Conservation (phyloP, 2,113 vertebrate genomes). For the Leucopsar rothschildi region DNA sequence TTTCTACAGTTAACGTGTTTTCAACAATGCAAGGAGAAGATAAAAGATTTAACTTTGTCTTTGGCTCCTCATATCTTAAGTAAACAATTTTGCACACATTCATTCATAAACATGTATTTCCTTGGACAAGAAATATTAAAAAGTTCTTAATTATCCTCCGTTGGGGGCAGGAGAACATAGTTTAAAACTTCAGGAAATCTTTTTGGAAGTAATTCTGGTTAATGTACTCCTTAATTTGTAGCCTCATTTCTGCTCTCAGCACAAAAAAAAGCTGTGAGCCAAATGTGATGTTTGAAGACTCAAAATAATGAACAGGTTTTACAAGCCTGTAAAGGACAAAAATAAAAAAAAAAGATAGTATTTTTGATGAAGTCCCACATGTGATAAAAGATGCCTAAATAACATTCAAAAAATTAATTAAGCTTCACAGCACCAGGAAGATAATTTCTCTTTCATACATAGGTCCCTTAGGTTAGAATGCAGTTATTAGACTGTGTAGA, state of each 20-base stretch:
- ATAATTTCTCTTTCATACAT: background rate
- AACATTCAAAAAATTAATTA: slow-evolving; percentile 22
- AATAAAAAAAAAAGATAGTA: background rate
- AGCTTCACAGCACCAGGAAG: background rate
- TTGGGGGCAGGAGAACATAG: background rate
- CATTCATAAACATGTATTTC: background rate
- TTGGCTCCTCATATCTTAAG: background rate
- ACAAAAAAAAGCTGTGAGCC: background rate
- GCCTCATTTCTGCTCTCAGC: background rate
- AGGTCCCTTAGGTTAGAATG: background rate
- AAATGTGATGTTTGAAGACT: background rate
- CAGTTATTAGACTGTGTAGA: background rate
- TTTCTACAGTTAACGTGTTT: background rate
- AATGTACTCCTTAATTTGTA: background rate
- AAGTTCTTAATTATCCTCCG: background rate
- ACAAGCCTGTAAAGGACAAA: background rate
- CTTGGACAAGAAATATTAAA: background rate
- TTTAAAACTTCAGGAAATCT: background rate
- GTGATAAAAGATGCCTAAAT: background rate
- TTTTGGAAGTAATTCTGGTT: background rate
- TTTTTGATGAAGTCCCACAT: too few relatives aligned
- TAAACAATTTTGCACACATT: background rate
- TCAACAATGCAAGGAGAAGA: background rate
- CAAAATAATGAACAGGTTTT: background rate
- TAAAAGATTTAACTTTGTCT: background rate